Evolutionary conservation across 2,113 vertebrate species (phyloP), one percentile per base, ranked within the genome.

Genomic region (Cryptomyrus ogoouensis): DNA sequence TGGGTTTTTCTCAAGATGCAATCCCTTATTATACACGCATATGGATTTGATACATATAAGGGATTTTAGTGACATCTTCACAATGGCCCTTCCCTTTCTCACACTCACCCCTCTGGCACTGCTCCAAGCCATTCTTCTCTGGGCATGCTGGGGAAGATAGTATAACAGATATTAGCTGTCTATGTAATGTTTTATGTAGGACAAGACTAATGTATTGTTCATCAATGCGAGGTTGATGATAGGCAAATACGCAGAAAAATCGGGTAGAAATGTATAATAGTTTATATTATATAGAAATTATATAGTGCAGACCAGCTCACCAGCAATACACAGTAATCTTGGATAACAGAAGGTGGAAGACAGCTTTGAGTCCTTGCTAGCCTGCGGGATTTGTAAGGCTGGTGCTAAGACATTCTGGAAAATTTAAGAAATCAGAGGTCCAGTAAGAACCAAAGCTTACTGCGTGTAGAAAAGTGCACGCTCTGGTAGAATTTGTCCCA

Each of bases 91-190:
- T 12, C 49, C 84, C 21, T n/a, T 85, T 44, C 46, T 42, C 8
- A 24, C 19, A 84, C 80, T 89, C 80, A 96, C 96, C 96, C 88
- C 88, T 93, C 91, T 94, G 94, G 90, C 96, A 96, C 17, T 91
- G 8, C 42, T 95, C 93, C 10, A 96, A 89, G 1, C 95, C 92
- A 15, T 94, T 96, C 94, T 96, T 96, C 91, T 96, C 94, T 83
- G 93, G 91, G 90, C 96, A 96, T 1, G 95, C 96, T 96, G 94
- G 5, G 70, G 89, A 91, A 93, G 90, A 10, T 77, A 91, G 6
- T 15, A 83, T 31, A 42, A 44, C 56, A 88, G 50, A 87, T 87
- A 87, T 58, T 15, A 24, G 17, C 15, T 83, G 19, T 46, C 35
- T 8, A 44, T 21, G 2, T 83, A 44, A 17, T 44, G 39, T 83